These are phyloP conservation scores for Coenobita brevimanus DNA, from an alignment of 1,140 invertebrate genomes.

Conservation along the genomic window DNA sequence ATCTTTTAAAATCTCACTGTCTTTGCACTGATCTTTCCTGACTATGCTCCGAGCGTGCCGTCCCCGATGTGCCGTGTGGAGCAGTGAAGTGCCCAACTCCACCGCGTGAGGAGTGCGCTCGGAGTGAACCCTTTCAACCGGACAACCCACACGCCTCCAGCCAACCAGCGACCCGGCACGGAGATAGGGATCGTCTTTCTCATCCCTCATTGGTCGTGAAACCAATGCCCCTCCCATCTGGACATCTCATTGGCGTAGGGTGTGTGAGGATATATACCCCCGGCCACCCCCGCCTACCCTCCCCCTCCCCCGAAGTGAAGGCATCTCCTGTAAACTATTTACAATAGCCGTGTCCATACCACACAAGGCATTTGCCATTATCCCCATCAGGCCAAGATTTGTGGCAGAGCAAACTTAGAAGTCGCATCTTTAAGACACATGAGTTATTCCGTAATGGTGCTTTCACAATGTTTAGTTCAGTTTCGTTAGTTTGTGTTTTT, in stretches of 20 bases:
- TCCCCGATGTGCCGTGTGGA: too few species aligned
- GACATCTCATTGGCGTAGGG: background rate
- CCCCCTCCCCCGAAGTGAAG: background rate
- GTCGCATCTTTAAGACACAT: background rate
- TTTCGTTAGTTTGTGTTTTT: background rate
- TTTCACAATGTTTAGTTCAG: background rate
- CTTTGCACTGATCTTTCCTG: too few species aligned
- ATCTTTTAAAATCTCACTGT: too few species aligned
- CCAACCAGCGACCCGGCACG: background rate
- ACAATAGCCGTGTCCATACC: constrained; percentile 31
- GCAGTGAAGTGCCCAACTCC: too few species aligned
- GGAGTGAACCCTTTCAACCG: background rate
- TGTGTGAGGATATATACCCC: background rate
- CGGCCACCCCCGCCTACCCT: background rate
- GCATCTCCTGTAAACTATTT: constrained; percentile 37
- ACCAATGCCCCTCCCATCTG: constrained; percentile 11
- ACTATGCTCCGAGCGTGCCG: too few species aligned
- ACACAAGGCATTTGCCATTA: constrained; percentile 38
- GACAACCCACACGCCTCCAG: background rate
- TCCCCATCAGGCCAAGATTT: constrained; percentile 28
- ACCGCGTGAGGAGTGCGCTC: too few species aligned
- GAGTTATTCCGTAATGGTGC: background rate
- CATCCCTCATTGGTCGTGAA: background rate
- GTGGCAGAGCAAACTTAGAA: constrained; percentile 26
- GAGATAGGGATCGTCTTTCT: constrained; percentile 25